Conservation (phyloP, 1,140 invertebrate genomes). For the Bombus confusus region DNA sequence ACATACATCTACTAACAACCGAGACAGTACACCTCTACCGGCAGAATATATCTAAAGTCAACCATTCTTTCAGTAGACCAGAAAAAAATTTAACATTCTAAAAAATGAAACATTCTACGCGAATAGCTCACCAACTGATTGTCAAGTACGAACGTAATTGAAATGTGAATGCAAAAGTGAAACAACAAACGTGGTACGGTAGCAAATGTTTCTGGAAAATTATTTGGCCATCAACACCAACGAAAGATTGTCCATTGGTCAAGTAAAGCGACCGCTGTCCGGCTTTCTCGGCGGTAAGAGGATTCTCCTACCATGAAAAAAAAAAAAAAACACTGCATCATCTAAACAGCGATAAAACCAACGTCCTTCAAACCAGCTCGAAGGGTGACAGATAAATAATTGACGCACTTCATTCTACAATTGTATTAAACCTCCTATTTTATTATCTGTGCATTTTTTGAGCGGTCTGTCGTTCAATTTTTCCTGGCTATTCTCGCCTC, state of each 20-base stretch:
- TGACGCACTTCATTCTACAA: constrained; percentile 36
- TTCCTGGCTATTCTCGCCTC: background rate
- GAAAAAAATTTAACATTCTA: too few species aligned
- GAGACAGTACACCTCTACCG: background rate
- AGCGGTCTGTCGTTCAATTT: constrained; percentile 52
- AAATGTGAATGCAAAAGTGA: background rate
- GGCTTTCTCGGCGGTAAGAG: constrained; percentile 9
- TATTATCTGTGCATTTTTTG: constrained; percentile 61
- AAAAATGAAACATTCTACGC: too few species aligned
- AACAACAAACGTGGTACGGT: background rate
- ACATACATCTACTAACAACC: background rate
- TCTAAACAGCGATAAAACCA: constrained; percentile 33
- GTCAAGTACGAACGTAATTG: too few species aligned
- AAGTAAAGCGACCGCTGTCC: constrained; percentile 16
- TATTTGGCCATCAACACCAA: background rate
- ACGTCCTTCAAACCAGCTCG: constrained; percentile 40
- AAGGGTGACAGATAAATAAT: constrained; percentile 50
- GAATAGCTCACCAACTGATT: background rate
- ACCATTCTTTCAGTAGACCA: background rate
- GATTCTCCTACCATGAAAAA: background rate
- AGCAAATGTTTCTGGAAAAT: background rate
- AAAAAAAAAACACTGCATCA: constrained; percentile 1
- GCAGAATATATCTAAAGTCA: background rate
- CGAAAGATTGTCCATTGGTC: background rate
- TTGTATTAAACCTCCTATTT: constrained; percentile 66